Evolutionary conservation across 1,140 invertebrate genomes (phyloP).

Genomic region (Vanessa tameamea): DNA sequence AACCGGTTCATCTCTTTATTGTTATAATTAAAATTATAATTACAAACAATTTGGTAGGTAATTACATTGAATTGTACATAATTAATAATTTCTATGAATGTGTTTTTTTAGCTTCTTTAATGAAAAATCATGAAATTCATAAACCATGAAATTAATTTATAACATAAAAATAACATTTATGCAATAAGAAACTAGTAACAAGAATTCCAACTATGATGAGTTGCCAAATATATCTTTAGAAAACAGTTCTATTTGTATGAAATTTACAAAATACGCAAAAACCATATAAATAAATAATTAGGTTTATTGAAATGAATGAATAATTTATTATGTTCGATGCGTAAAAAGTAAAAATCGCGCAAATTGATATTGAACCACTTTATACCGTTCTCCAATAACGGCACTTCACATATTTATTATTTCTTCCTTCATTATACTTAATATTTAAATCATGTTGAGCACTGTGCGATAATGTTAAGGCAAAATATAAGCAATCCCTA

Average conservation of each 20-base stretch:
- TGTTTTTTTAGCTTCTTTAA: too few species aligned
- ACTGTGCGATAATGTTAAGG: conserved; percentile 28
- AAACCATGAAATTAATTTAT: too few species aligned
- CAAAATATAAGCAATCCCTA: conserved; percentile 24
- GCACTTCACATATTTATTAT: conserved; percentile 6
- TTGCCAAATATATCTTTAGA: conserved; percentile 8
- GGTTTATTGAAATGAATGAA: background rate
- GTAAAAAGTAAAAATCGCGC: conserved; percentile 16
- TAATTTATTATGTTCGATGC: background rate
- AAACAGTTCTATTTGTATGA: background rate
- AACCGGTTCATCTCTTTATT: too few species aligned
- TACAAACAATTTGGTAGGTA: background rate
- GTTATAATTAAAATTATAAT: too few species aligned
- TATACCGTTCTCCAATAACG: conserved; percentile 22
- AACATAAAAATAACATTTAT: background rate
- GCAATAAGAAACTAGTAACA: background rate
- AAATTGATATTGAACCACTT: conserved; percentile 33
- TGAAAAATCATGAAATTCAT: too few species aligned
- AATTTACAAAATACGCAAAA: background rate
- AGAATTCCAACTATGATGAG: conserved; percentile 6
- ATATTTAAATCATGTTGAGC: conserved; percentile 17
- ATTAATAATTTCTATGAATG: too few species aligned
- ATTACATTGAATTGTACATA: too few species aligned
- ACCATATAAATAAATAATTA: background rate
- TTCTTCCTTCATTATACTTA: conserved; percentile 5